phyloP scores from a whole-genome alignment of 37 sponge, comb jelly and placozoan species.

The Cladorhizidae sp. region DNA sequence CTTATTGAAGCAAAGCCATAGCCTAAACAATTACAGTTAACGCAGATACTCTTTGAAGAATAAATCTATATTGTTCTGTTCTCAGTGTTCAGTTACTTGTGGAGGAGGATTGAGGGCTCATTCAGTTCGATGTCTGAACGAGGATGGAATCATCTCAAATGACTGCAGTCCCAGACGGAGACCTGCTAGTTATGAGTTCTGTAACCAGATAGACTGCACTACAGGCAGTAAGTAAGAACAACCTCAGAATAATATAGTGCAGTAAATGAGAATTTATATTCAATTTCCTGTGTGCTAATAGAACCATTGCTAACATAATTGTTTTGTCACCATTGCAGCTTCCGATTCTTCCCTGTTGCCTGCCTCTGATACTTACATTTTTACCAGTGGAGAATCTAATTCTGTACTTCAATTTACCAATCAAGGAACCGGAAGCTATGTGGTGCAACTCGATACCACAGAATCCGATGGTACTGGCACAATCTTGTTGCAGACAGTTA shows the following conservation, averaged over 20 bases:
- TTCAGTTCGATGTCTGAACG: slow-evolving; percentile 22
- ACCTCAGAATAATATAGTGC: no score
- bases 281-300: background rate
- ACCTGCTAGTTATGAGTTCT: slow-evolving; percentile 16
- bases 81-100: slow-evolving; percentile 40
- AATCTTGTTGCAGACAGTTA: background rate
- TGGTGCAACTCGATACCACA: background rate
- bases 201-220: slow-evolving; percentile 14
- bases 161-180: background rate
- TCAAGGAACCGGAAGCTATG: background rate
- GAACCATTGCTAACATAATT: background rate
- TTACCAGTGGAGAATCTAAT: background rate
- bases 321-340: background rate
- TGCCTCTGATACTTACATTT: background rate
- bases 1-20: no score
- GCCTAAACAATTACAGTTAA: no score
- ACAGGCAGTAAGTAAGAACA: background rate
- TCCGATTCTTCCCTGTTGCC: background rate
- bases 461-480: background rate
- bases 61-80: background rate
- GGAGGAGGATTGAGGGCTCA: slow-evolving; percentile 21
- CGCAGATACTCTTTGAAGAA: no score
- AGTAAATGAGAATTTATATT: background rate
- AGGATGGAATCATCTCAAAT: slow-evolving; percentile 3
- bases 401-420: background rate